These are phyloP conservation scores for Hypotaenidia okinawae DNA, from an alignment of 2,797 vertebrate genomes.

Conservation along the genomic window DNA sequence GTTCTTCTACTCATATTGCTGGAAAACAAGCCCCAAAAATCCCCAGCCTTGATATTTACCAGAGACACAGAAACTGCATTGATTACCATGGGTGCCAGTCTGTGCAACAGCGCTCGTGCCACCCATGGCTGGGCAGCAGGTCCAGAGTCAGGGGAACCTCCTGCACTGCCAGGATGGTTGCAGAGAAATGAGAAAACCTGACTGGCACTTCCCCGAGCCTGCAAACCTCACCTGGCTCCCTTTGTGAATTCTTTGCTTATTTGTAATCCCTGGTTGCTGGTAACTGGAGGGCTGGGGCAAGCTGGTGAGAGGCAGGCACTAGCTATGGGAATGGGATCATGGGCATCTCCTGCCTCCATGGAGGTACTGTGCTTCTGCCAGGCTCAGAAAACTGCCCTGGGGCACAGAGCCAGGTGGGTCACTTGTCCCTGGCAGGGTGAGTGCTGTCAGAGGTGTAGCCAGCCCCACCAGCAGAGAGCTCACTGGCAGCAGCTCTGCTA, in stretches of 20 bases:
- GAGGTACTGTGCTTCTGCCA: background rate
- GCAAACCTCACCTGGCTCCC: background rate
- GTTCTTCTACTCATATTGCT: constrained; percentile 46
- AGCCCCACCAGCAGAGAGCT: background rate
- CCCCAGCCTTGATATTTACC: constrained; percentile 64
- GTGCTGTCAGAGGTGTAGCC: background rate
- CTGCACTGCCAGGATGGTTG: background rate
- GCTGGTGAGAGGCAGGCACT: rapidly evolving
- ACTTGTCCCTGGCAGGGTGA: background rate
- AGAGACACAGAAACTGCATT: constrained; percentile 24
- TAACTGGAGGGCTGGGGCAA: rapidly evolving
- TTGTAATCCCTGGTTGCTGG: background rate
- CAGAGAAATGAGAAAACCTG: background rate
- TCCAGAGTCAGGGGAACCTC: rapidly evolving
- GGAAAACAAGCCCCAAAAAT: constrained; percentile 62
- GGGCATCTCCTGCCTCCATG: rapidly evolving
- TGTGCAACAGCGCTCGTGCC: rapidly evolving
- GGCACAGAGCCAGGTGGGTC: background rate
- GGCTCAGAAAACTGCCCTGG: background rate
- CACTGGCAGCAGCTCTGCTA: background rate
- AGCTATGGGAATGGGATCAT: background rate
- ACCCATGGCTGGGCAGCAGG: background rate
- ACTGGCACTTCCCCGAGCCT: background rate
- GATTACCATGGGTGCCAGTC: background rate
- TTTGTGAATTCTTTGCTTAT: background rate